A percentile compares a stretch with the other conserved stretches of the same genome.
These are phyloP conservation scores for Drosophila eugracilis DNA, from an alignment of 1,140 invertebrate species.

Conservation along the genomic window DNA sequence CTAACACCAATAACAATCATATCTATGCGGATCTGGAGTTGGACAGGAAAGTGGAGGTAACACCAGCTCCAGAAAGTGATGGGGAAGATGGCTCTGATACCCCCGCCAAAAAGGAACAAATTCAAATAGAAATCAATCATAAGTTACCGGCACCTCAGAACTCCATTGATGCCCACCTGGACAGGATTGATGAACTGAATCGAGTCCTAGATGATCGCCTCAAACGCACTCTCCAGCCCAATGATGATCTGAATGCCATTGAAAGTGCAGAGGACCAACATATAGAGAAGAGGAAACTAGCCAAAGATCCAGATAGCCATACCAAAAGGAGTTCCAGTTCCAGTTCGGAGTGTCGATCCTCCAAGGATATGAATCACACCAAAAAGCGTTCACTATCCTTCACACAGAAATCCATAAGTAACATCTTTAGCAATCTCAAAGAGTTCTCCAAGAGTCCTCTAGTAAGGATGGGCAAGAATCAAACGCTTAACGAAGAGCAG, in stretches of 20 bases:
- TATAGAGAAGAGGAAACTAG: conserved; percentile 21
- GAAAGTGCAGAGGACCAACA: conserved; percentile 46
- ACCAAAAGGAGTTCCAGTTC: conserved; percentile 73
- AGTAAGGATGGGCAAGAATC: conserved; percentile 53
- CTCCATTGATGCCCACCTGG: conserved; percentile 80
- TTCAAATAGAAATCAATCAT: conserved; percentile 74
- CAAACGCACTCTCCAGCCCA: conserved; percentile 56
- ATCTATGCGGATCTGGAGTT: conserved; percentile 80
- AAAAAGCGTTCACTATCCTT: conserved; percentile 81
- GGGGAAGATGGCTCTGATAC: conserved; percentile 6
- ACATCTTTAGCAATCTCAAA: conserved; percentile 76
- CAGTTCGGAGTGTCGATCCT: conserved; percentile 68
- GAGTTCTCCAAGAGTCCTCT: conserved; percentile 79
- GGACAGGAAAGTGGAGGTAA: conserved; percentile 1
- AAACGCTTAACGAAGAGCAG: conserved; percentile 40
- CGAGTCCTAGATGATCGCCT: conserved; percentile 76
- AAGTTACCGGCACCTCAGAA: conserved; percentile 52
- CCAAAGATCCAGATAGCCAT: conserved; percentile 45
- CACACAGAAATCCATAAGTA: conserved; percentile 79
- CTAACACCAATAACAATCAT: conserved; percentile 80
- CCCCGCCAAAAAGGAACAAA: conserved; percentile 25
- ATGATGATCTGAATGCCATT: conserved; percentile 68
- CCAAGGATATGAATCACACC: conserved; percentile 41
- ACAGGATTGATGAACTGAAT: conserved; percentile 79
- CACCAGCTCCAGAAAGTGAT: conserved; percentile 38